Base-by-base conservation (phyloP, 2,797 vertebrate species). In the Rhinogobio ventralis region DNA sequence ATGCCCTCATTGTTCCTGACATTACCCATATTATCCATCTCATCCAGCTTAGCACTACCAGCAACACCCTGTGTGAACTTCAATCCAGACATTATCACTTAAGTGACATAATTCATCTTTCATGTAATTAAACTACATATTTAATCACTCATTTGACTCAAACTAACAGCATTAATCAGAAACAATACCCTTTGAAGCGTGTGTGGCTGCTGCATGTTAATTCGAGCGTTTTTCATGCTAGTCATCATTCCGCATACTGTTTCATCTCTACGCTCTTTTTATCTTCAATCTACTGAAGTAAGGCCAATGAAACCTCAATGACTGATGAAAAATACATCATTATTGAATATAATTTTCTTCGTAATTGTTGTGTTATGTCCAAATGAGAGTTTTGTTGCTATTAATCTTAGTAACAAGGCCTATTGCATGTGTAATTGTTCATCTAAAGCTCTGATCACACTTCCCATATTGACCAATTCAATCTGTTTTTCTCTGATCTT, bases 151-250 rank as follows among this genome's bases (percentile, higher is more conserved):
- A 33, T 75, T 69, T 74, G 57, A 85, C 78, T 62, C 45, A 42
- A 79, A 62, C 57, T 33, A 85, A 81, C 73, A 49, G 69, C 71
- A 82, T 84, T 88, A 84, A 86, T 86, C 60, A 79, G 51, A 73
- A 78, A 84, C 46, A 68, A 77, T 78, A 49, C 39, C n/a, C 51
- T 78, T 78, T 88, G 49, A 84, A 49, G 72, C 25, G 6, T 25
- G 49, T 60, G 36, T 57, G 55, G 55, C 14, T 10, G 62, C 46
- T 62, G 57, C 49, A 57, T 84, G 73, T 42, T 81, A 9, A 74
- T 86, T 36, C 49, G 5, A 46, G 28, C 19, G 67, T 67, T 77
- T 77, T n/a, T 74, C 55, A 86, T 84, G 53, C 46, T 51, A 68
- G 23, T 78, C 53, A 73, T 20, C 42, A 76, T 71, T 55, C 36